Conservation (phyloP, 2,888 invertebrate species). For the Sesia apiformis region DNA sequence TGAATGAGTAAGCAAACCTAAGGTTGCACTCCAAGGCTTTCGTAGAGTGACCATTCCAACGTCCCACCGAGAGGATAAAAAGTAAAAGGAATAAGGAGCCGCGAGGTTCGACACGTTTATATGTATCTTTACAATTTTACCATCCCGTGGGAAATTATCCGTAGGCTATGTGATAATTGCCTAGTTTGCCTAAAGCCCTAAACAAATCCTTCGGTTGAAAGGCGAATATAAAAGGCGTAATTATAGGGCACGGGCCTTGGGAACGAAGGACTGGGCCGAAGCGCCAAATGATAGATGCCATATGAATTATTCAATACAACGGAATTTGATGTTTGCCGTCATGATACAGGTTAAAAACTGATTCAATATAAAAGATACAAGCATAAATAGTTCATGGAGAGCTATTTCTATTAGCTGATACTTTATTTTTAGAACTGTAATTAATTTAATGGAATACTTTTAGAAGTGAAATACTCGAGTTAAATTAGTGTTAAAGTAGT, state of each 20-base stretch:
- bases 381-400: too few species aligned
- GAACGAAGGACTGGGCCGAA: conserved; percentile 31
- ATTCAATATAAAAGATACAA: too few species aligned
- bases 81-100: conserved; percentile 33
- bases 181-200: conserved; percentile 59
- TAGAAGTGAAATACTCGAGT: too few species aligned
- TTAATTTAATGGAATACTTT: too few species aligned
- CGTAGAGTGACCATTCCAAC: conserved; percentile 42
- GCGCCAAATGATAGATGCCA: conserved; percentile 24
- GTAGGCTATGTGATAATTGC: conserved; percentile 63
- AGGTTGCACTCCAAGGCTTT: conserved; percentile 46
- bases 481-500: too few species aligned
- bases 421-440: too few species aligned
- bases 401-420: too few species aligned
- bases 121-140: conserved; percentile 56
- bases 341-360: too few species aligned
- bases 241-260: conserved; percentile 36
- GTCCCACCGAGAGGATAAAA: conserved; percentile 41
- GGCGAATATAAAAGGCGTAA: conserved; percentile 50
- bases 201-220: conserved; percentile 41
- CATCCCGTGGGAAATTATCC: conserved; percentile 64
- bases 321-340: conserved; percentile 21
- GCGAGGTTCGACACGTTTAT: conserved; percentile 53
- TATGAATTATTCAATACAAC: conserved; percentile 46
- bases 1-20: conserved; percentile 20